Evolutionary conservation across 2,113 vertebrate species (phyloP), one percentile per base, ranked within the genome.

Genomic region (Cheirogaleus medius): DNA sequence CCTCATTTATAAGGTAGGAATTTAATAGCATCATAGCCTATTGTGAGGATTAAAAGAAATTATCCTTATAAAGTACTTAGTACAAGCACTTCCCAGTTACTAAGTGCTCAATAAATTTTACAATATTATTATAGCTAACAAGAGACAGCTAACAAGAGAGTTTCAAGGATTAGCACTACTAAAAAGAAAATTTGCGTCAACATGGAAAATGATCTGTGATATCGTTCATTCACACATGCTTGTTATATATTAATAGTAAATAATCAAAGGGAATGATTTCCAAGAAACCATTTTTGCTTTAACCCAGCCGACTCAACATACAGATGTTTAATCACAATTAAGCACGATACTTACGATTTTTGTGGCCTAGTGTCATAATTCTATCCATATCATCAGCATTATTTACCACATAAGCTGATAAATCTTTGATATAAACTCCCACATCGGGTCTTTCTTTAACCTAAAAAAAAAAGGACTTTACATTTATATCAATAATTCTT

Each of bases 351-450:
- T 99, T 99, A 99, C 99, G 99, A 95, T 99, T 99, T 99, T 99
- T 99, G 98, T 99, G 99, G 56, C 99, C 99, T 74, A 99, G 97
- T 18, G 99, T 99, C 99, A 99, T 99, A 98, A 99, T 99, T 94
- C 99, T 99, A 98, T 99, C 99, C 99, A 99, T 99, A 90, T 99
- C 99, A 82, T 99, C 99, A 77, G 99, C 99, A 98, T 99, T 99
- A 98, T 99, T 99, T 58, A 99, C 99, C 1, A 99, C 99, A n/a
- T 99, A 99, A 81, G 99, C 99, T 93, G 99, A 99, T 29, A 99
- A 99, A 98, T 99, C 99, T 98, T 99, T 99, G 98, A 99, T 99
- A 97, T 99, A 99, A 78, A 99, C 99, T 52, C 99, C 99, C 93
- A 99, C 99, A 97, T 99, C 99, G 78, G 99, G 99, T 94, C 99